Percentiles rank a stretch among this genome's conserved stretches.
Evolutionary conservation across 2,888 invertebrate genomes (phyloP).

Genomic region (Drosophila pegasa): DNA sequence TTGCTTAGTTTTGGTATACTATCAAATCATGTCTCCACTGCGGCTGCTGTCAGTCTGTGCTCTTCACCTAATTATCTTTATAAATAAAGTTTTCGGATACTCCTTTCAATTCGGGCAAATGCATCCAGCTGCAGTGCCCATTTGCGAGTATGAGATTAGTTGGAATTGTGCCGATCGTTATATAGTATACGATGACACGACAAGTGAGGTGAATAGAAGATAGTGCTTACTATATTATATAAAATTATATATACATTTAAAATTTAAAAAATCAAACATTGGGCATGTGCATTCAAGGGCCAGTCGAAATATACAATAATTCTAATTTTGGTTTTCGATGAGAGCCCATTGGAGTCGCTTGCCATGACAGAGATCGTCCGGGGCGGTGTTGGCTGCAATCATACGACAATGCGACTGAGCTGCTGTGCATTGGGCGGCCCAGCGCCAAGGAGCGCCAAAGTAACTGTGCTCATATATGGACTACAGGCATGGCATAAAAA

Average conservation of each 20-base stretch:
- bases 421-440: background rate
- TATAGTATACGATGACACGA: conserved; percentile 21
- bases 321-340: conserved; percentile 58
- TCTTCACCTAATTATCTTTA: conserved; percentile 8
- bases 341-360: conserved; percentile 23
- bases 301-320: conserved; percentile 37
- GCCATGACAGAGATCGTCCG: conserved; percentile 28
- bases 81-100: conserved; percentile 18
- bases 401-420: conserved; percentile 36
- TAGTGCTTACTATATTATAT: background rate
- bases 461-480: conserved; percentile 55
- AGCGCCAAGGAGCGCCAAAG: background rate
- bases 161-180: background rate
- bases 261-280: background rate
- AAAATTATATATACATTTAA: background rate
- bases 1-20: background rate
- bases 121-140: conserved; percentile 51
- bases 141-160: conserved; percentile 45
- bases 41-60: conserved; percentile 19
- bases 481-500: background rate
- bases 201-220: conserved; percentile 30
- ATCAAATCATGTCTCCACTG: conserved; percentile 26
- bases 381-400: conserved; percentile 58
- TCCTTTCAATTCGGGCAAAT: conserved; percentile 55
- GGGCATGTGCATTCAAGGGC: conserved; percentile 10